phyloP scores from a whole-genome alignment of 2,888 invertebrate genomes.

The Petrolisthes manimaculis region DNA sequence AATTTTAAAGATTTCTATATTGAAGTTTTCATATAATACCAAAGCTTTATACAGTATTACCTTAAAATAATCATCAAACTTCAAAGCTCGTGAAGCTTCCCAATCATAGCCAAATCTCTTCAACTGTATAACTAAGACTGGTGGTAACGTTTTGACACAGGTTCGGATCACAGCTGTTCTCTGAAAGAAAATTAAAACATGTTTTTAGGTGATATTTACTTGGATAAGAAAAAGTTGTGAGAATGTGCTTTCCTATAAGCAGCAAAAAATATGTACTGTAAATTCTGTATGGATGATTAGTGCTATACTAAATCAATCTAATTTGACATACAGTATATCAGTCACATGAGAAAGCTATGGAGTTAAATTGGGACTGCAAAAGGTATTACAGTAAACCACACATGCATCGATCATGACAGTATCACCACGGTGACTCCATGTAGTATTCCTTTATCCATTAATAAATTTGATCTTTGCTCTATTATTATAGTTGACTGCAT shows the following conservation, averaged over 20 bases:
- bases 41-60: constrained; percentile 63
- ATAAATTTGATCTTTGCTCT: too few species aligned
- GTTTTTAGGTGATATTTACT: background rate
- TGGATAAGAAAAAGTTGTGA: background rate
- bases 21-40: background rate
- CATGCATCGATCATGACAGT: background rate
- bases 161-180: constrained; percentile 72
- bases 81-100: constrained; percentile 72
- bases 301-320: background rate
- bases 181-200: constrained; percentile 67
- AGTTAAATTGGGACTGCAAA: background rate
- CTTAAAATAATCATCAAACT: constrained; percentile 73
- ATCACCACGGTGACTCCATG: too few species aligned
- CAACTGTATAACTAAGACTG: constrained; percentile 73
- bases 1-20: too few species aligned
- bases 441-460: too few species aligned
- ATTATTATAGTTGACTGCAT: too few species aligned
- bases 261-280: background rate
- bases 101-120: constrained; percentile 74
- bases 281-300: background rate
- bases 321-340: background rate
- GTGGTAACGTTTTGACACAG: constrained; percentile 72
- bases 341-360: background rate
- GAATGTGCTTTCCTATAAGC: background rate
- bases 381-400: background rate